These are phyloP conservation scores for Andrena haemorrhoa DNA, from an alignment of 2,888 invertebrate genomes.

Conservation along the genomic window DNA sequence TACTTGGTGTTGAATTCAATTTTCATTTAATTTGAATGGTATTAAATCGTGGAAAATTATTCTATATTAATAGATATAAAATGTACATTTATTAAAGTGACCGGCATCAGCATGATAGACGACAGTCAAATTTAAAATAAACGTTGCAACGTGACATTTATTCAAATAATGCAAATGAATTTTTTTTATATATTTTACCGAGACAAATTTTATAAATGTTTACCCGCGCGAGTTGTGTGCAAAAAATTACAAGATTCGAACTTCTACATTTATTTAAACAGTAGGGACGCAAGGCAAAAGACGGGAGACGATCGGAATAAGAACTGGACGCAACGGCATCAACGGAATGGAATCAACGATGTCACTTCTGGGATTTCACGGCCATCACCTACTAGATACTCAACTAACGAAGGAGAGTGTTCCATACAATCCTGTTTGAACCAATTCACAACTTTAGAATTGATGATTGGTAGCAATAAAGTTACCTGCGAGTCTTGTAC, in stretches of 20 bases:
- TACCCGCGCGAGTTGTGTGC: too few relatives aligned
- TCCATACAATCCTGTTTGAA: constrained; percentile 95
- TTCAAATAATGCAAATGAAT: too few relatives aligned
- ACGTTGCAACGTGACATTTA: too few relatives aligned
- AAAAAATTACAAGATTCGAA: too few relatives aligned
- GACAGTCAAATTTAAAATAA: not conserved
- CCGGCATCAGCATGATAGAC: not conserved
- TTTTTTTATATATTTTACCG: too few relatives aligned
- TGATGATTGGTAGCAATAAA: constrained; percentile 96
- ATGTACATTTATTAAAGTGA: not conserved
- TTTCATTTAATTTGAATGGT: not conserved
- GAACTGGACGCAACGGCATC: constrained; percentile 2
- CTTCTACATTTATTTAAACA: not conserved
- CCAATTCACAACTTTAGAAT: constrained; percentile 96
- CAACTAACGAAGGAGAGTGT: constrained; percentile 92
- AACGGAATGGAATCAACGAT: constrained; percentile 53
- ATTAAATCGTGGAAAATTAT: not conserved
- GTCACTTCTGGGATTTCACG: constrained; percentile 70
- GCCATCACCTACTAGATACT: constrained; percentile 87
- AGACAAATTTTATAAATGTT: too few relatives aligned
- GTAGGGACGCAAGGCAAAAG: constrained; percentile 34
- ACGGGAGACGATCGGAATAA: constrained; percentile 27
- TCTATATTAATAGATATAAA: not conserved
- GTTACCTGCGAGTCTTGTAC: constrained; percentile 97
- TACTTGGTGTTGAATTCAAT: not conserved